phyloP scores from a whole-genome alignment of 1,140 invertebrate species.

The Drosophila aff. region DNA sequence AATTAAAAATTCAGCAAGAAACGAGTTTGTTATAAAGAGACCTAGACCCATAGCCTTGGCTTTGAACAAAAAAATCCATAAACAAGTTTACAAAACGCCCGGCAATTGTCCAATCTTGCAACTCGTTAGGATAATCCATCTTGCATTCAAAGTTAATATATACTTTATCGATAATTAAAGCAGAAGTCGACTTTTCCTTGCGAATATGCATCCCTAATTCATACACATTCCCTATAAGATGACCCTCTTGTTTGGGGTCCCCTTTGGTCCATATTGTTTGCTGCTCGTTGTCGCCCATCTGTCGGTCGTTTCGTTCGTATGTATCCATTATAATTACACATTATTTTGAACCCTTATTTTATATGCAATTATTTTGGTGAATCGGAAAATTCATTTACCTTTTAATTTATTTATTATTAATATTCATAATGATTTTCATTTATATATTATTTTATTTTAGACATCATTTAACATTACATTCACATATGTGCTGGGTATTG shows the following conservation, averaged over 20 bases:
- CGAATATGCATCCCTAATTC: neutral
- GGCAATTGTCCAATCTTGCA: neutral
- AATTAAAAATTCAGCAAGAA: too few relatives aligned
- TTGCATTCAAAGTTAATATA: neutral
- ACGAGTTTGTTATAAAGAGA: neutral
- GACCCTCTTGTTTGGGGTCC: conserved; percentile 6
- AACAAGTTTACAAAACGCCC: neutral
- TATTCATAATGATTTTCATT: conserved; percentile 14
- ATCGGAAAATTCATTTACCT: conserved; percentile 14
- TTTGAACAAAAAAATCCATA: neutral
- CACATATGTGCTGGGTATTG: conserved; percentile 21
- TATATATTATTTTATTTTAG: conserved; percentile 1
- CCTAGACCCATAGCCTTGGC: neutral
- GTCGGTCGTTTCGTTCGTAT: conserved; percentile 70
- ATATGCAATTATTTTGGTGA: conserved; percentile 14
- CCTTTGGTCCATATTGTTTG: conserved; percentile 70
- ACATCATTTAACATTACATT: conserved; percentile 22
- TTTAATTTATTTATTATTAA: conserved; percentile 1
- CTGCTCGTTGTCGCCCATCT: conserved; percentile 57
- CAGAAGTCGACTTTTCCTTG: too few relatives aligned
- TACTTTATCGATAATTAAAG: neutral
- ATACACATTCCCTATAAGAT: neutral
- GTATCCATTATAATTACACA: conserved; percentile 36
- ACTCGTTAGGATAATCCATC: neutral
- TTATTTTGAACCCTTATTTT: conserved; percentile 4